These are phyloP conservation scores for Metopolophium dirhodum DNA, from an alignment of 1,140 invertebrate genomes.

Conservation along the genomic window DNA sequence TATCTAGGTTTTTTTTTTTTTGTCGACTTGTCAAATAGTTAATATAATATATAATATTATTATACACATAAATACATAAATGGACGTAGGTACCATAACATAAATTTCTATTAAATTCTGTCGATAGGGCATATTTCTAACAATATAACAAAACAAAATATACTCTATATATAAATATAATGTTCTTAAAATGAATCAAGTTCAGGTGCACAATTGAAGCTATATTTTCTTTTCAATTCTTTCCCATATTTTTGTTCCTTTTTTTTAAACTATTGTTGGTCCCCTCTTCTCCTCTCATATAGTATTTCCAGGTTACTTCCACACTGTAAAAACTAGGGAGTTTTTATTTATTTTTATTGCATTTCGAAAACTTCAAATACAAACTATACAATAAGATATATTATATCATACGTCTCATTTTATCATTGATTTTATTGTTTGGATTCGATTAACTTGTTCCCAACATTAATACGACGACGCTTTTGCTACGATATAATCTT, in stretches of 20 bases:
- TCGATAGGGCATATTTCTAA: neutral
- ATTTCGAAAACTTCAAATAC: neutral
- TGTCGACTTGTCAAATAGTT: neutral
- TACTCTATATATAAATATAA: neutral
- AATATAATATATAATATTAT: neutral
- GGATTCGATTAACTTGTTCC: neutral
- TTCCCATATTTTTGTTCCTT: neutral
- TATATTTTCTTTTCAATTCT: neutral
- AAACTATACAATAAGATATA: slow-evolving; percentile 1
- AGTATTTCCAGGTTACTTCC: neutral
- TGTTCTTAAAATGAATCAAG: slow-evolving; percentile 28
- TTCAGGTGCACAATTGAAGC: slow-evolving; percentile 23
- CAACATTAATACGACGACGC: neutral
- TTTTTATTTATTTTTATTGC: slow-evolving; percentile 30
- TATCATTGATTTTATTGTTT: neutral
- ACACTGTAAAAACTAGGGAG: neutral
- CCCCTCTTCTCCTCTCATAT: neutral
- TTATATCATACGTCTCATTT: neutral
- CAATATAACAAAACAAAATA: slow-evolving; percentile 12
- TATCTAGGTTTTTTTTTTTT: neutral
- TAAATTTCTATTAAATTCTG: slow-evolving; percentile 12
- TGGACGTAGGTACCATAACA: neutral
- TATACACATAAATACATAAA: slow-evolving; percentile 13
- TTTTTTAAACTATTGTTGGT: neutral
- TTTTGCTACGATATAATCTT: too few relatives aligned